Evolutionary conservation across 2,888 invertebrate species (phyloP), one percentile per base, ranked within the genome.

Genomic region (Amblyteles armatorius): DNA sequence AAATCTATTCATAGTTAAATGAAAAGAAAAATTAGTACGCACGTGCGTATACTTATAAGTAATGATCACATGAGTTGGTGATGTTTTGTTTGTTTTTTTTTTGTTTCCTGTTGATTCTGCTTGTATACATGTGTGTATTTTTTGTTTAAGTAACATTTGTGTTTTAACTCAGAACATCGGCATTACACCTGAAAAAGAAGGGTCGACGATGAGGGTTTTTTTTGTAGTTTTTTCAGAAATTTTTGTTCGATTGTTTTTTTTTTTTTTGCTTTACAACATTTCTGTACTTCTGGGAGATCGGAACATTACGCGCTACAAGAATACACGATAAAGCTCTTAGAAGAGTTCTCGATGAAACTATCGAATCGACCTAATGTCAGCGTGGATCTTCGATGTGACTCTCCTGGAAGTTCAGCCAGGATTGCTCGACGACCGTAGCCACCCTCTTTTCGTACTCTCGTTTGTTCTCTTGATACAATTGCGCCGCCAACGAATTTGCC

Each of bases 401-500:
- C 85, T 94, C 94, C 87, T 94, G 94, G 87, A 93, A 94, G 86
- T 94, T 94, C 67, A 94, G 90, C 96, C 96, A 96, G 77, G 95
- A 95, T 89, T 96, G 95, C 92, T 96, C 96, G 22, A 96, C 96
- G 85, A 96, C 95, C 63, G 95, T 95, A 82, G 95, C 95, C 68
- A 96, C 96, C 91, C 95, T 94, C 92, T 96, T 96, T 92, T 96
- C 96, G 91, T 96, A 96, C 90, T 96, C 96, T 69, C 96, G 94
- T 83, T 96, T 94, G 92, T 96, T 96, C 90, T 96, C 96, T 91
- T 96, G 95, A 92, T 96, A 96, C 78, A 96, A 94, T 92, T 96
- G 96, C 3, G 96, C 96, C 48, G 96, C 96, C 87, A 95, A 93
- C 87, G 95, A 96, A 93, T 96, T 96, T 57, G 96, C 96, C 71